These are phyloP conservation scores for Criorhina ranunculi DNA, from an alignment of 2,888 invertebrate species.

Conservation along the genomic window DNA sequence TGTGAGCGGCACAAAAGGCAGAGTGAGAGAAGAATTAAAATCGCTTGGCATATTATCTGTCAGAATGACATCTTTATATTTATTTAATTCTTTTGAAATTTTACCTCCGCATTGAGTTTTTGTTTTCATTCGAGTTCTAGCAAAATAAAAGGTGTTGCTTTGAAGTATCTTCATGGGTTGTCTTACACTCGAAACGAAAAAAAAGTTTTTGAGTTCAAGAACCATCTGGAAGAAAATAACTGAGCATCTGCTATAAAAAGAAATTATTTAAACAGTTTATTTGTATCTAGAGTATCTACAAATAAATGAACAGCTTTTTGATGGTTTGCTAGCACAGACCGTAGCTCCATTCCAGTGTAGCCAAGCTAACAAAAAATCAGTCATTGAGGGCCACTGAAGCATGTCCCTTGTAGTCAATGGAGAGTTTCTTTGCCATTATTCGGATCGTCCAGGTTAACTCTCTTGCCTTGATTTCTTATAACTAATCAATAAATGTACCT, in stretches of 20 bases:
- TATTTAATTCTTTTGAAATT: slow-evolving; percentile 69
- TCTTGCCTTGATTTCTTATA: no score
- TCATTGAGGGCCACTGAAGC: no score
- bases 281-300: no score
- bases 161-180: slow-evolving; percentile 4
- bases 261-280: neutral
- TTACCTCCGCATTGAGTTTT: slow-evolving; percentile 19
- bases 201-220: slow-evolving; percentile 8
- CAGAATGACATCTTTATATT: slow-evolving; percentile 70
- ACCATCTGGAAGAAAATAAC: slow-evolving; percentile 14
- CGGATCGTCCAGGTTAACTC: no score
- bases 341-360: no score
- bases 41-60: slow-evolving; percentile 45
- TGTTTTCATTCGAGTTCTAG: neutral
- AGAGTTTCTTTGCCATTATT: no score
- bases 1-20: slow-evolving; percentile 35
- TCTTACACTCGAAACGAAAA: neutral
- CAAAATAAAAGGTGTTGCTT: neutral
- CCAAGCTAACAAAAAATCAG: no score
- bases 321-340: no score
- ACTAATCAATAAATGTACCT: no score
- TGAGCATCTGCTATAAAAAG: slow-evolving; percentile 14
- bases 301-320: no score
- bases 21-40: slow-evolving; percentile 25
- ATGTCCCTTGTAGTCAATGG: no score